These are phyloP conservation scores for Garra rufa DNA, from an alignment of 2,113 vertebrate genomes.

Conservation along the genomic window DNA sequence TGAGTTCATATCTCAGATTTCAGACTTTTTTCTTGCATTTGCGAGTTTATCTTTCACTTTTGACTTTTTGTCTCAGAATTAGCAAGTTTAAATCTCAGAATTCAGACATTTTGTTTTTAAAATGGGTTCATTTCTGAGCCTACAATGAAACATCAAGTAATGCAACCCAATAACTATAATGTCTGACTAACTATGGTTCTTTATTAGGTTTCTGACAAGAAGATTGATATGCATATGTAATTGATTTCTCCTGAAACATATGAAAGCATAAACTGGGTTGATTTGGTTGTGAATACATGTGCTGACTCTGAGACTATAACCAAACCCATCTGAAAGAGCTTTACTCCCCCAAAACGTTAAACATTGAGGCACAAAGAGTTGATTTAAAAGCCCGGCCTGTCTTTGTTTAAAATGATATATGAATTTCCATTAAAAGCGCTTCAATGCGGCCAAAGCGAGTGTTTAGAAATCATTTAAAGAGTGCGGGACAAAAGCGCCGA, in stretches of 20 bases:
- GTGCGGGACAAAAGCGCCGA: conserved; percentile 49
- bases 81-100: too few species aligned
- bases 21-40: too few species aligned
- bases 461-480: conserved; percentile 59
- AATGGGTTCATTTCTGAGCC: not conserved
- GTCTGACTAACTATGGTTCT: too few species aligned
- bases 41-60: too few species aligned
- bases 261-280: not conserved
- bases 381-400: conserved; percentile 75
- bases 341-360: conserved; percentile 53
- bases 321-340: conserved; percentile 52
- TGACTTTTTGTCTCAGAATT: too few species aligned
- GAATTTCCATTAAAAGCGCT: conserved; percentile 59
- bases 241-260: not conserved
- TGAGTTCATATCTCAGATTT: too few species aligned
- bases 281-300: not conserved
- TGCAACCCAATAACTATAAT: not conserved
- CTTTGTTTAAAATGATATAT: conserved; percentile 69
- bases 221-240: not conserved
- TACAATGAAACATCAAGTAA: not conserved
- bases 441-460: conserved; percentile 43
- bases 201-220: not conserved
- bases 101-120: too few species aligned
- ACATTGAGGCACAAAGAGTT: conserved; percentile 53
- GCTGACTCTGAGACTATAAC: conserved; percentile 42